Evolutionary conservation across 2,113 vertebrate species (phyloP), one percentile per base, ranked within the genome.

Genomic region (Oncorhynchus gorbuscha): DNA sequence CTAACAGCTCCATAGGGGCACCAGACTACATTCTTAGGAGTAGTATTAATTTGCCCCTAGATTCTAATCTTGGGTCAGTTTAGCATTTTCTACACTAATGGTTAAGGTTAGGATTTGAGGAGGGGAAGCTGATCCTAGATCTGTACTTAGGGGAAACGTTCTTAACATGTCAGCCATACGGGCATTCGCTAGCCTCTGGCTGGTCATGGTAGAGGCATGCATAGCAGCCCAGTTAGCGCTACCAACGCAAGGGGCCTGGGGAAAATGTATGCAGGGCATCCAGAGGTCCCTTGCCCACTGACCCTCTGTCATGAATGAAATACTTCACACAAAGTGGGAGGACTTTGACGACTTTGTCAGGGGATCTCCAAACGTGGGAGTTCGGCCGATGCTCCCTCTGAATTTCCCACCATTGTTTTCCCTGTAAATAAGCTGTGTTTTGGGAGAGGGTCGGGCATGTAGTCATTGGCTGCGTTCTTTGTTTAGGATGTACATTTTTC

Each of bases 401-500:
- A 86, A 86, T 90, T 91, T 92, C 87, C 93, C 90, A 93, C 82
- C 78, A 88, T 92, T 90, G 49, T 85, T 81, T 90, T 92, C 79
- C 85, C 87, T 84, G 79, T 90, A 86, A 92, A 82, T 83, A 91
- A 75, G 82, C 83, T 87, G 82, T 84, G 84, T 82, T 92, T 86
- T 85, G 87, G 92, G 83, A 90, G 86, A 83, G 92, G 89, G 59
- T 55, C 49, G 90, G 76, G 85, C 68, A 85, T 83, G 79, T 68
- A 74, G 75, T 75, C 22, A 28, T 73, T 80, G 49, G 76, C 78
- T 85, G 79, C 72, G 78, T 73, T 79, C 66, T 87, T 79, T 74
- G 65, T 87, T 92, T 88, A 90, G 90, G 91, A 84, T 80, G 84
- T 85, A 61, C 92, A 95, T 95, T 93, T 93, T 86, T 94, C 71